phyloP scores from a whole-genome alignment of 2,797 vertebrate species.

The Myotis vivesi region DNA sequence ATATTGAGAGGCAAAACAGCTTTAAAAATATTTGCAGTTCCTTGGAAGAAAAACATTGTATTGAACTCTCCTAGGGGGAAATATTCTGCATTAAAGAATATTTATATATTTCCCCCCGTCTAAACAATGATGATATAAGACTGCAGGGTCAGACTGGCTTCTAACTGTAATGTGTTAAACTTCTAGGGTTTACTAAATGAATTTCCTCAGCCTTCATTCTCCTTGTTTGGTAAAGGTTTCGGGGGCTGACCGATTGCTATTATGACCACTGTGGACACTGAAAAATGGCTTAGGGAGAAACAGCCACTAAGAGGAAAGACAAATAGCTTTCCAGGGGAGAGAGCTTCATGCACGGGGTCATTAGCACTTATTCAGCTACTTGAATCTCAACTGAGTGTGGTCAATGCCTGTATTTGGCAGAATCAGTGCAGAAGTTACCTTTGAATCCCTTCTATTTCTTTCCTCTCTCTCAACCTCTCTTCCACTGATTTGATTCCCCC shows the following conservation, averaged over 20 bases:
- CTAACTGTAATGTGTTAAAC: constrained; percentile 11
- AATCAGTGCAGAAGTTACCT: constrained; percentile 12
- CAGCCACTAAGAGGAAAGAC: neutral
- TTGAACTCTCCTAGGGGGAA: neutral
- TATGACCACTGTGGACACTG: constrained; percentile 53
- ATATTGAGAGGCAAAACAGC: neutral
- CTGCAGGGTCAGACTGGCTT: constrained; percentile 34
- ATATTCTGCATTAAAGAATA: neutral
- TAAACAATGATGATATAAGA: constrained; percentile 13
- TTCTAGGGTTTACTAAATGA: constrained; percentile 19
- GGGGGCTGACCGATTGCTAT: constrained; percentile 53
- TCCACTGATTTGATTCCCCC: too few relatives aligned
- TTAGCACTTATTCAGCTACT: constrained; percentile 45
- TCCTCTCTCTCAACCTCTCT: neutral
- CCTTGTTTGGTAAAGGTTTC: constrained; percentile 28
- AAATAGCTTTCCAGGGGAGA: constrained; percentile 50
- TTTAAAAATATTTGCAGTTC: constrained; percentile 29
- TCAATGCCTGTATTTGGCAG: constrained; percentile 27
- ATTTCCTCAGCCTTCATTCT: constrained; percentile 58
- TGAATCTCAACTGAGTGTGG: constrained; percentile 27
- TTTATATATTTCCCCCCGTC: neutral
- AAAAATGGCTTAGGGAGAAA: constrained; percentile 62
- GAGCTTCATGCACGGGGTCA: constrained; percentile 36
- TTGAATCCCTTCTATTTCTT: neutral
- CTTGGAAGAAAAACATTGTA: constrained; percentile 13